These are phyloP conservation scores for Hartigia nigra DNA, from an alignment of 2,888 invertebrate species.

Conservation along the genomic window DNA sequence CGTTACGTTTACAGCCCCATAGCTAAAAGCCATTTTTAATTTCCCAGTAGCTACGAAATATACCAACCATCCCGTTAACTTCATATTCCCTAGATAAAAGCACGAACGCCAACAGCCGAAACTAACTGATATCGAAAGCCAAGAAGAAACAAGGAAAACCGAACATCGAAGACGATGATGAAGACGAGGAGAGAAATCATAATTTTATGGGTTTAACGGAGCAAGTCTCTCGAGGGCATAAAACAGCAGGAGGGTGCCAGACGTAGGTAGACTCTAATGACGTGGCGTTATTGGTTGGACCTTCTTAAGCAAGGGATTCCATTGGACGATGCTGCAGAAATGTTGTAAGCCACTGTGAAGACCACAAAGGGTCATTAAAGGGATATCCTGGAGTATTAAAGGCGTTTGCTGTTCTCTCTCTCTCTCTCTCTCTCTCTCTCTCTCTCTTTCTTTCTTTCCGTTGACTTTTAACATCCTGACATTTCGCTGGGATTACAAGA, in stretches of 20 bases:
- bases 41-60: background rate
- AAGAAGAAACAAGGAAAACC: background rate
- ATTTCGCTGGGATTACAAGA: background rate
- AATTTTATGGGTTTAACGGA: slow-evolving; percentile 42
- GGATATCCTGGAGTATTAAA: background rate
- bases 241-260: slow-evolving; percentile 42
- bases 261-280: slow-evolving; percentile 27
- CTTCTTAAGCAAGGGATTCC: background rate
- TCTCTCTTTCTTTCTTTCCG: background rate
- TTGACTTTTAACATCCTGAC: background rate
- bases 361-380: slow-evolving; percentile 26
- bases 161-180: background rate
- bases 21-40: slow-evolving; percentile 14
- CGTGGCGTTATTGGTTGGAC: background rate
- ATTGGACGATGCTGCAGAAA: background rate
- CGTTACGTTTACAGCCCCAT: slow-evolving; percentile 31
- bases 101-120: background rate
- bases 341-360: slow-evolving; percentile 11
- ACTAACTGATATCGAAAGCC: background rate
- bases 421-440: slow-evolving; percentile 2
- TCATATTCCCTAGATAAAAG: background rate
- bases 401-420: background rate
- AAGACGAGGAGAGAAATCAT: slow-evolving; percentile 18
- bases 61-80: background rate
- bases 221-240: slow-evolving; percentile 31